phyloP scores from a whole-genome alignment of 2,113 vertebrate genomes.

The Sialia sialis region DNA sequence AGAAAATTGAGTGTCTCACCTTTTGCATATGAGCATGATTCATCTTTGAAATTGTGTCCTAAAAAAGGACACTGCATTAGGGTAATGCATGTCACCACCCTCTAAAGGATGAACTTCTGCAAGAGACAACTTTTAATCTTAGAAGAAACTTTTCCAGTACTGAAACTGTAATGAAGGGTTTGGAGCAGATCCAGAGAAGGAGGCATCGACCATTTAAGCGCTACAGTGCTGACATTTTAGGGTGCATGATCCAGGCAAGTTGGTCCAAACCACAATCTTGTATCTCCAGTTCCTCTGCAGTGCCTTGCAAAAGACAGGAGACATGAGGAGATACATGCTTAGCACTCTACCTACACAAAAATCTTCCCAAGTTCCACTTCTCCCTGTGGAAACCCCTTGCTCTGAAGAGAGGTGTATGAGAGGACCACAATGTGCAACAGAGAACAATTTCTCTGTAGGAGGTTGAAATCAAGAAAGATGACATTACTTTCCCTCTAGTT shows the following conservation, averaged over 20 bases:
- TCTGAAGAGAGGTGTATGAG: background rate
- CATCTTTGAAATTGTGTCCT: conserved; percentile 17
- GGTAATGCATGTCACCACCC: background rate
- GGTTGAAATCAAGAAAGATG: background rate
- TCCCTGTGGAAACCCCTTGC: background rate
- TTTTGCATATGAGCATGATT: conserved; percentile 36
- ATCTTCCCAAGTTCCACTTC: background rate
- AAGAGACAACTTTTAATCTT: background rate
- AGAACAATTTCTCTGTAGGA: background rate
- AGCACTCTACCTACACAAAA: background rate
- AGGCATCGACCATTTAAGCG: background rate
- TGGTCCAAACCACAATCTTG: background rate
- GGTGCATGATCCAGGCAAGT: background rate
- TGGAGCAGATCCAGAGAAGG: background rate
- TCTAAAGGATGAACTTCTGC: background rate
- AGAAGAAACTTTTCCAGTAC: background rate
- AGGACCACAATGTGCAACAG: background rate
- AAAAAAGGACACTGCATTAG: background rate
- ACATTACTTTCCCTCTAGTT: background rate
- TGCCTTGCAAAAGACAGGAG: background rate
- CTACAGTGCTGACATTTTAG: background rate
- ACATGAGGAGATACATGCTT: background rate
- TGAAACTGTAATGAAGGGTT: background rate
- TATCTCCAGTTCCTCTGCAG: background rate
- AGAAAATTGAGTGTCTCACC: conserved; percentile 54